A percentile compares a stretch with the other conserved stretches of the same genome.
phyloP scores from a whole-genome alignment of 2,797 vertebrate genomes.

The Danionella dracula region DNA sequence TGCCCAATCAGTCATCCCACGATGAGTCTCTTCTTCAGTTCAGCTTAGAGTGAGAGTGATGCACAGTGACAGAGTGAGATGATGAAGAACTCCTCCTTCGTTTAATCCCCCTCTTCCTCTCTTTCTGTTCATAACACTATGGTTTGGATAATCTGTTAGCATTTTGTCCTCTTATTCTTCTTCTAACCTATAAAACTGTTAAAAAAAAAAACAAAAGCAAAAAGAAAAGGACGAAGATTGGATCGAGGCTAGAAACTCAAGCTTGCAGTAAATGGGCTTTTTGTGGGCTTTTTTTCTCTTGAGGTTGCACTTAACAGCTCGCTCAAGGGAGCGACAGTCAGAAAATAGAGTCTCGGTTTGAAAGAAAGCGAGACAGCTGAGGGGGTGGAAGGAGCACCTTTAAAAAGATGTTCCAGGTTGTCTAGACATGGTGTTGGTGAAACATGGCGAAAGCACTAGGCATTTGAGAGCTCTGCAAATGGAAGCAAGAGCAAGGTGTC shows the following conservation, averaged over 20 bases:
- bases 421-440: constrained; percentile 49
- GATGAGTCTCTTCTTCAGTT: constrained; percentile 66
- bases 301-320: constrained; percentile 60
- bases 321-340: constrained; percentile 45
- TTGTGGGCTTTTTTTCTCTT: constrained; percentile 57
- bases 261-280: constrained; percentile 69
- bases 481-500: constrained; percentile 51
- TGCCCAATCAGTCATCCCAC: constrained; percentile 68
- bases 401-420: constrained; percentile 58
- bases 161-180: constrained; percentile 60
- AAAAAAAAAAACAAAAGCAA: too few relatives aligned
- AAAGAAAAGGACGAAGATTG: not conserved
- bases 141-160: constrained; percentile 81
- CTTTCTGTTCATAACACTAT: constrained; percentile 71
- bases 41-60: constrained; percentile 78
- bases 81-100: constrained; percentile 82
- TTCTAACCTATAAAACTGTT: constrained; percentile 26
- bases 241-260: not conserved
- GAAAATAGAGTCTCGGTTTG: constrained; percentile 50
- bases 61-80: constrained; percentile 79
- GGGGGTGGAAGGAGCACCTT: constrained; percentile 52
- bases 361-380: constrained; percentile 46
- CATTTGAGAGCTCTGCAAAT: constrained; percentile 44
- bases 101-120: constrained; percentile 67
- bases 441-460: constrained; percentile 51